phyloP scores from a whole-genome alignment of 2,888 invertebrate genomes.

The Drosophila birchii region DNA sequence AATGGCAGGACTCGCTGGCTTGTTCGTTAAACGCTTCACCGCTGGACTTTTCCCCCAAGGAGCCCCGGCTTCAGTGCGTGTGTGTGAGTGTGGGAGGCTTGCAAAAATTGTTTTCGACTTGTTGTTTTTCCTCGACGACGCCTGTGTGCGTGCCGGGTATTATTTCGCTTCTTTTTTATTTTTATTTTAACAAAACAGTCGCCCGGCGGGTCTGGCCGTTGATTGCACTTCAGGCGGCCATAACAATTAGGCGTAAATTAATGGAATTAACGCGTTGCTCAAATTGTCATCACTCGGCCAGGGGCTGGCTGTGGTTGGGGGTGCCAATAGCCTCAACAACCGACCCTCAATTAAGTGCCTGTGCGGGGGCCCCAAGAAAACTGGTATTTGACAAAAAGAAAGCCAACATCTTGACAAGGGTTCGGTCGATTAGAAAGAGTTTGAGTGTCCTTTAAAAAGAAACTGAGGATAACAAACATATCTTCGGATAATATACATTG shows the following conservation, averaged over 20 bases:
- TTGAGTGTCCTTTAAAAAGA: neutral
- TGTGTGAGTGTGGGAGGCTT: constrained; percentile 20
- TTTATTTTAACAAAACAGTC: constrained; percentile 46
- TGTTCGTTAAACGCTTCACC: constrained; percentile 39
- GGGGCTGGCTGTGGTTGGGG: constrained; percentile 2
- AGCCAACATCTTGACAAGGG: constrained; percentile 12
- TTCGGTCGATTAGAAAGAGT: constrained; percentile 10
- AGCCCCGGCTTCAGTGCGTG: neutral
- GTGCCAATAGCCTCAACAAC: neutral
- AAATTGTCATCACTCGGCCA: constrained; percentile 58
- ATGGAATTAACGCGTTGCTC: constrained; percentile 73
- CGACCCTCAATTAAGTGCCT: constrained; percentile 25
- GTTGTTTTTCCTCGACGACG: constrained; percentile 4
- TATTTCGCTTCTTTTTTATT: constrained; percentile 2
- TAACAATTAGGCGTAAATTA: constrained; percentile 80
- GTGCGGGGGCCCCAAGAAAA: neutral
- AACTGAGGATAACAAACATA: neutral
- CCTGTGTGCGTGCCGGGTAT: constrained; percentile 30
- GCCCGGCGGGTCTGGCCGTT: constrained; percentile 49
- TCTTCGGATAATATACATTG: no score
- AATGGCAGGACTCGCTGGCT: constrained; percentile 43
- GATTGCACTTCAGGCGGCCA: constrained; percentile 75
- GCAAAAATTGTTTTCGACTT: constrained; percentile 32
- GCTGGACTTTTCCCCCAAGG: constrained; percentile 22
- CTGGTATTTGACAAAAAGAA: neutral